phyloP scores from a whole-genome alignment of 2,888 invertebrate species.

The Pocota personata region DNA sequence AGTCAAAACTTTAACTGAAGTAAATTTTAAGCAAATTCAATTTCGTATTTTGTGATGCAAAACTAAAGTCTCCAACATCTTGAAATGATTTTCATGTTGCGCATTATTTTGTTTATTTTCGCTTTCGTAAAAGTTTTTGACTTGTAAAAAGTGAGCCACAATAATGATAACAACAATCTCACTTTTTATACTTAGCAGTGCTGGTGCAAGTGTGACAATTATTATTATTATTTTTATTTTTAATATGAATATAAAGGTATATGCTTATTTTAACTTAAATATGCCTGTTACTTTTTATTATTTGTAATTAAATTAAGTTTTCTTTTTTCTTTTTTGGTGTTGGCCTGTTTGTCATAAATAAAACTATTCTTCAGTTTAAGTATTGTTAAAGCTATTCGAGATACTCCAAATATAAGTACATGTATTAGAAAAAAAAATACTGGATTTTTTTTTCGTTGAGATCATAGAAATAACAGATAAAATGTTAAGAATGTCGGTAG shows the following conservation, averaged over 20 bases:
- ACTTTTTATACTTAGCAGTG: conserved; percentile 42
- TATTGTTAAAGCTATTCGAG: neutral
- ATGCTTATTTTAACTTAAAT: neutral
- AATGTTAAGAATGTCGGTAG: too few species aligned
- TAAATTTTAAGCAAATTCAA: conserved; percentile 12
- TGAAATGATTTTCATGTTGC: neutral
- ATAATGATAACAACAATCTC: conserved; percentile 5
- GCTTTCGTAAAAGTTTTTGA: conserved; percentile 27
- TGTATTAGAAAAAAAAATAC: neutral
- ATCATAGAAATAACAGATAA: too few species aligned
- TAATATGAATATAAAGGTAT: neutral
- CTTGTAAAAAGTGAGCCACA: conserved; percentile 51
- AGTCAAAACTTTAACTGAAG: conserved; percentile 87
- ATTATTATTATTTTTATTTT: neutral
- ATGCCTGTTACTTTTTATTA: neutral
- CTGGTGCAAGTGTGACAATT: conserved; percentile 36
- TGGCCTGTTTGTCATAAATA: conserved; percentile 24
- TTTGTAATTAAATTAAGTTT: conserved; percentile 13
- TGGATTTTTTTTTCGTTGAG: too few species aligned
- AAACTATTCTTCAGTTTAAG: conserved; percentile 15
- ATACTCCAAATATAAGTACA: neutral
- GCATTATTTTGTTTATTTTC: conserved; percentile 7
- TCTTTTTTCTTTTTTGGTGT: conserved; percentile 38
- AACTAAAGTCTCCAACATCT: neutral
- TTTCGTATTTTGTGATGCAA: conserved; percentile 2